These are phyloP conservation scores for Chaenodraco wilsoni DNA, from an alignment of 2,797 vertebrate genomes.

Conservation along the genomic window DNA sequence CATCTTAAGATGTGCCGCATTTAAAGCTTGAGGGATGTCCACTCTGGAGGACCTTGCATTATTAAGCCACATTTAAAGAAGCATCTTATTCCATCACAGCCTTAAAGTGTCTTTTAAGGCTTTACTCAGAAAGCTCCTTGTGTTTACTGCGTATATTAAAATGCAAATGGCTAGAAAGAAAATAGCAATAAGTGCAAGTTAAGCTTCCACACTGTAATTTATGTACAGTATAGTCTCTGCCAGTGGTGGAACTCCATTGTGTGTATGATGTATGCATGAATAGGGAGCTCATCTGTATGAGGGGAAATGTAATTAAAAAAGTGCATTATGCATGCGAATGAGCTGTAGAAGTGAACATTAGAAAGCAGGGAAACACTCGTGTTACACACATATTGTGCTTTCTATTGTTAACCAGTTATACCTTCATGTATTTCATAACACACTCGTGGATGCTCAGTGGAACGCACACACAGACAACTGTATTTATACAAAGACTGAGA, in stretches of 20 bases:
- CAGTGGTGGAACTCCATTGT: conserved; percentile 53
- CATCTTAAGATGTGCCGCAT: conserved; percentile 59
- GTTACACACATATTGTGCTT: conserved; percentile 63
- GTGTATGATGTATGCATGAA: conserved; percentile 57
- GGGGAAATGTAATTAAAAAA: conserved; percentile 71
- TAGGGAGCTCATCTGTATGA: conserved; percentile 51
- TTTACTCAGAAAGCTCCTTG: conserved; percentile 25
- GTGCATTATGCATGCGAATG: conserved; percentile 68
- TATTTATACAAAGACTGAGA: conserved; percentile 59
- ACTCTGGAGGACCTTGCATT: conserved; percentile 49
- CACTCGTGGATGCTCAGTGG: conserved; percentile 28
- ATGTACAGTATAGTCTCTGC: conserved; percentile 40
- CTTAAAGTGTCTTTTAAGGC: conserved; percentile 33
- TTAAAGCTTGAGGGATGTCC: conserved; percentile 56
- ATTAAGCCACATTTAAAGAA: conserved; percentile 53
- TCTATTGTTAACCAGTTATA: conserved; percentile 67
- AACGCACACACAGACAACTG: conserved; percentile 35
- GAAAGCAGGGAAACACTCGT: conserved; percentile 63
- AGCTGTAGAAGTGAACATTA: conserved; percentile 63
- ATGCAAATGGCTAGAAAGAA: conserved; percentile 63
- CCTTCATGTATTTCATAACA: conserved; percentile 59
- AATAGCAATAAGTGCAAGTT: conserved; percentile 59
- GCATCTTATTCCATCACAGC: conserved; percentile 49
- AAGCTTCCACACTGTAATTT: conserved; percentile 44
- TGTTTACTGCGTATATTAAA: conserved; percentile 61